Percentiles rank a stretch among this genome's conserved stretches.
phyloP scores from a whole-genome alignment of 1,140 invertebrate genomes.

The Cheumatopsyche charites region DNA sequence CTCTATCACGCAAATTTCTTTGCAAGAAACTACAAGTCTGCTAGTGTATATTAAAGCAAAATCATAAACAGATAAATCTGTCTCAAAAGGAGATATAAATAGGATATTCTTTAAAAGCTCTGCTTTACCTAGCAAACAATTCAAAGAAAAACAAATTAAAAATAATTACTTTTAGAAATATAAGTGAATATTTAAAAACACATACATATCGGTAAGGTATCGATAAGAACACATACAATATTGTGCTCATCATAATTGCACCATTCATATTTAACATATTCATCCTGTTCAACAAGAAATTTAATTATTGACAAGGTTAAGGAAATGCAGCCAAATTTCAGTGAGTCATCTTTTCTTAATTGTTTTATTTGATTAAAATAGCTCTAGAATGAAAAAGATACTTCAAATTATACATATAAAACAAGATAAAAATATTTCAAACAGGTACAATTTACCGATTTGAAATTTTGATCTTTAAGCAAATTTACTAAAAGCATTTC shows the following conservation, averaged over 20 bases:
- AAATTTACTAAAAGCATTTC: conserved; percentile 40
- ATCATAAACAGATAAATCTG: conserved; percentile 41
- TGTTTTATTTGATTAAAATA: conserved; percentile 26
- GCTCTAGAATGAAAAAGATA: conserved; percentile 31
- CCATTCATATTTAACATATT: conserved; percentile 32
- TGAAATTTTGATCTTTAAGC: conserved; percentile 34
- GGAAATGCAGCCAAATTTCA: conserved; percentile 33
- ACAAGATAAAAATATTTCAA: not conserved
- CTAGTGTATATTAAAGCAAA: conserved; percentile 32
- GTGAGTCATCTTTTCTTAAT: conserved; percentile 9
- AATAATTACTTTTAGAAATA: not conserved
- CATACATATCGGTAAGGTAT: conserved; percentile 38
- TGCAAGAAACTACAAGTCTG: conserved; percentile 36
- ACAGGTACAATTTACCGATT: conserved; percentile 27
- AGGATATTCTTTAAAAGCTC: conserved; percentile 35
- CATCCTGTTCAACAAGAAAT: conserved; percentile 23
- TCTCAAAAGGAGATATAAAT: conserved; percentile 4
- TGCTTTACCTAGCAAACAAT: conserved; percentile 19
- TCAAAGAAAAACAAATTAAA: not conserved
- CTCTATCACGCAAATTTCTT: conserved; percentile 33
- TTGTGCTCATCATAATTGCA: conserved; percentile 31
- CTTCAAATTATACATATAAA: not conserved
- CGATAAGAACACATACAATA: conserved; percentile 41
- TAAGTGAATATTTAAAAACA: not conserved
- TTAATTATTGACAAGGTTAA: conserved; percentile 36